phyloP scores from a whole-genome alignment of 2,113 vertebrate species.

The Sterrhoptilus dennistouni region DNA sequence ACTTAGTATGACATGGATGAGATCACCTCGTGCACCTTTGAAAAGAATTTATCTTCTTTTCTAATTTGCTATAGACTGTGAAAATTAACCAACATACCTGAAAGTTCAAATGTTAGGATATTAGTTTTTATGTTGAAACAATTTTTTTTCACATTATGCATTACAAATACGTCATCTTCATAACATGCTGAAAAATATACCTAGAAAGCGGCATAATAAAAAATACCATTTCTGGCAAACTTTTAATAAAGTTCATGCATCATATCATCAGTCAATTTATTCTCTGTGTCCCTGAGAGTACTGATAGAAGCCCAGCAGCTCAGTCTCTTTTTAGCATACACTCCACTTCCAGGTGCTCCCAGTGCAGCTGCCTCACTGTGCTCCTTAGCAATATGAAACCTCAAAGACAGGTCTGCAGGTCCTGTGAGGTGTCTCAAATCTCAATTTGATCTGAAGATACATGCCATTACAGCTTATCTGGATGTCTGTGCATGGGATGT shows the following conservation, averaged over 20 bases:
- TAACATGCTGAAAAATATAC: not conserved
- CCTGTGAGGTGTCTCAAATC: not conserved
- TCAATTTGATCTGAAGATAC: not conserved
- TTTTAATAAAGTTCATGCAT: not conserved
- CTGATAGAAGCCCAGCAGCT: not conserved
- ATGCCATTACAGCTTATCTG: not conserved
- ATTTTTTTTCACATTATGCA: constrained; percentile 7
- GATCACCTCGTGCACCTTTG: constrained; percentile 2
- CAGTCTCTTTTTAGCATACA: not conserved
- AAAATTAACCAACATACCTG: constrained; percentile 38
- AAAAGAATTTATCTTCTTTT: constrained; percentile 49
- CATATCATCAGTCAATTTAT: not conserved
- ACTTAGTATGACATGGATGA: not conserved
- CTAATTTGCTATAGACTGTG: not conserved
- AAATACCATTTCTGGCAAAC: not conserved
- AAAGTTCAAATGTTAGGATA: constrained; percentile 64
- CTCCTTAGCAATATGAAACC: not conserved
- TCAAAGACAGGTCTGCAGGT: not conserved
- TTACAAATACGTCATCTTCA: not conserved
- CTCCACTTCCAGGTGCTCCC: not conserved
- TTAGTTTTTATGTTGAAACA: constrained; percentile 22
- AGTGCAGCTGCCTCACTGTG: not conserved
- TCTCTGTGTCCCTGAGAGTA: not conserved
- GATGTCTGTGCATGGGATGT: not conserved
- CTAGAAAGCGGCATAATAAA: not conserved